A percentile compares a stretch with the other conserved stretches of the same genome.
These are phyloP conservation scores for Cheumatopsyche charites DNA, from an alignment of 1,140 invertebrate genomes.

Conservation along the genomic window DNA sequence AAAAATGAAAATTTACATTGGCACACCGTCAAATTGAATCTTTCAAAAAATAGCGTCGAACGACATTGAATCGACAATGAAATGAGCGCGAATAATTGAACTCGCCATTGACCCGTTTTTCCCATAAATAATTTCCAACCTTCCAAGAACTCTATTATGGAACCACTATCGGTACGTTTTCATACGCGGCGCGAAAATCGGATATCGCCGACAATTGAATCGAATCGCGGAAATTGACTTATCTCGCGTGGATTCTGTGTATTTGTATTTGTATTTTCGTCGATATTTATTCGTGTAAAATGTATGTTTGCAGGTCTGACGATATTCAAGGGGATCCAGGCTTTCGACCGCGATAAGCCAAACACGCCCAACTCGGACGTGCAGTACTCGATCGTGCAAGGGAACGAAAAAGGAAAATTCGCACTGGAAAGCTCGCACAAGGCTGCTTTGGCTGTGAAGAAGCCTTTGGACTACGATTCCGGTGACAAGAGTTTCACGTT, in stretches of 20 bases:
- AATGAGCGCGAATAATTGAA: not conserved
- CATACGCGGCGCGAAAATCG: too few relatives aligned
- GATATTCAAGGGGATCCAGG: conserved; percentile 80
- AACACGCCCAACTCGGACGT: conserved; percentile 90
- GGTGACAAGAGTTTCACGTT: conserved; percentile 78
- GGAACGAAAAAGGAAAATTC: conserved; percentile 77
- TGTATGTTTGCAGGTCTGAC: conserved; percentile 67
- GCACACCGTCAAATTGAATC: too few relatives aligned
- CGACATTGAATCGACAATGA: too few relatives aligned
- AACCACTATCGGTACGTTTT: too few relatives aligned
- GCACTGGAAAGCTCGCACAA: conserved; percentile 78
- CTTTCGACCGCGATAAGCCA: conserved; percentile 81
- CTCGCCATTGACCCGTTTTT: conserved; percentile 26
- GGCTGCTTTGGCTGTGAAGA: conserved; percentile 73
- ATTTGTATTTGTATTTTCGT: too few relatives aligned
- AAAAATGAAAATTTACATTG: too few relatives aligned
- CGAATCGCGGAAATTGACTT: too few relatives aligned
- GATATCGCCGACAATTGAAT: not conserved
- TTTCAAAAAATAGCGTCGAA: too few relatives aligned
- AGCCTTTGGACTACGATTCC: conserved; percentile 77
- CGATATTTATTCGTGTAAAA: too few relatives aligned
- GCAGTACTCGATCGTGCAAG: conserved; percentile 79
- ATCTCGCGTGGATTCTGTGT: too few relatives aligned
- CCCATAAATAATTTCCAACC: not conserved
- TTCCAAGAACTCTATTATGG: too few relatives aligned